Evolutionary conservation across 2,113 vertebrate species (phyloP).

Genomic region (Clarias gariepinus): DNA sequence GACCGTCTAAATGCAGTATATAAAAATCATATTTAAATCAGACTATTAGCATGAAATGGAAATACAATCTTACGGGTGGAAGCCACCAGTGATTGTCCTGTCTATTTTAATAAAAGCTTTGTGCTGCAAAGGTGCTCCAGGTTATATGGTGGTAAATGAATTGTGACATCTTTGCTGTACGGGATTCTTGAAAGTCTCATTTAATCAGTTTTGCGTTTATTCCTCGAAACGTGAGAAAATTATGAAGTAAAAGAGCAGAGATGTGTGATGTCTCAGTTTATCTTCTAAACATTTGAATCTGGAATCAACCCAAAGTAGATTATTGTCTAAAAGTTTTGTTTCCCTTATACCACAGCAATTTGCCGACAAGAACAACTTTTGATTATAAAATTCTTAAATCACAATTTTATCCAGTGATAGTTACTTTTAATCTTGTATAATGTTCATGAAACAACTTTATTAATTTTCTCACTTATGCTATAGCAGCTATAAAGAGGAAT

Average conservation of each 20-base stretch:
- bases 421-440: neutral
- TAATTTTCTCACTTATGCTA: neutral
- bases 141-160: conserved; percentile 7
- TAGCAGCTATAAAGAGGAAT: neutral
- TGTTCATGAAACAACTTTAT: neutral
- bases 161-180: neutral
- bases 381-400: neutral
- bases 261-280: neutral
- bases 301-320: neutral
- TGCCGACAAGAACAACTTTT: neutral
- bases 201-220: neutral
- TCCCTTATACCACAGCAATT: neutral
- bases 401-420: neutral
- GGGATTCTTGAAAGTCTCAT: neutral
- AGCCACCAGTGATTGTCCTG: neutral
- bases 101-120: neutral
- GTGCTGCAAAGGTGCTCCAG: neutral
- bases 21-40: neutral
- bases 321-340: neutral
- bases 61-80: neutral
- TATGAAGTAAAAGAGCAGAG: neutral
- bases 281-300: neutral
- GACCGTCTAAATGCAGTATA: neutral
- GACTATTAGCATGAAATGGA: neutral
- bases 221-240: neutral